phyloP scores from a whole-genome alignment of 2,888 invertebrate species.

The Cantharis lateralis region DNA sequence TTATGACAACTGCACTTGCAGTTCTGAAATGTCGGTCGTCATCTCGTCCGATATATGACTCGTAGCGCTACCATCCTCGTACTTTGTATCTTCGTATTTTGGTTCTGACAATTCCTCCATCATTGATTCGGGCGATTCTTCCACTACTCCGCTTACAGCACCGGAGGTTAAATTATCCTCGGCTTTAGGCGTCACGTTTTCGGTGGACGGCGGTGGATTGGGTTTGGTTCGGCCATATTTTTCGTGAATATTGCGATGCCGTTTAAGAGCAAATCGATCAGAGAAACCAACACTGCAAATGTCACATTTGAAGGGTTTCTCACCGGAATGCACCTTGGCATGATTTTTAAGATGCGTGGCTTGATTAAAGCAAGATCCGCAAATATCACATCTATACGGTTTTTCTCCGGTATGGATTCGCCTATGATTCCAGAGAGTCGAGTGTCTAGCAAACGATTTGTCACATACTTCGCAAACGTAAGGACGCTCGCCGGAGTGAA shows the following conservation, averaged over 20 bases:
- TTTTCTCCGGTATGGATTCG: slow-evolving; percentile 88
- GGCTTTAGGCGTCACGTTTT: background rate
- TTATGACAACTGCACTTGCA: slow-evolving; percentile 54
- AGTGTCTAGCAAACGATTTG: slow-evolving; percentile 86
- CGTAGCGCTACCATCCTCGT: slow-evolving; percentile 26
- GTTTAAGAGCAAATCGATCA: slow-evolving; percentile 83
- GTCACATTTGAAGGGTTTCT: slow-evolving; percentile 82
- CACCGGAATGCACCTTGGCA: slow-evolving; percentile 82
- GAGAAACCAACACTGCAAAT: slow-evolving; percentile 86
- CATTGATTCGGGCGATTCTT: slow-evolving; percentile 22
- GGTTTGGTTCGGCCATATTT: slow-evolving; percentile 74
- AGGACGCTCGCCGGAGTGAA: slow-evolving; percentile 85
- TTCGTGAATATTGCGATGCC: slow-evolving; percentile 86
- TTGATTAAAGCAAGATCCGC: slow-evolving; percentile 89
- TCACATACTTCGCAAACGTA: slow-evolving; percentile 85
- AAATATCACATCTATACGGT: slow-evolving; percentile 84
- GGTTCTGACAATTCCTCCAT: slow-evolving; percentile 38
- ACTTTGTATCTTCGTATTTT: slow-evolving; percentile 49
- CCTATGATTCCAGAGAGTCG: slow-evolving; percentile 86
- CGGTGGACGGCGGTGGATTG: slow-evolving; percentile 41
- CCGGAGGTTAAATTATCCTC: slow-evolving; percentile 3
- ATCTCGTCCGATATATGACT: slow-evolving; percentile 49
- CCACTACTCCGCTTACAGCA: slow-evolving; percentile 11
- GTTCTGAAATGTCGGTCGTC: slow-evolving; percentile 51
- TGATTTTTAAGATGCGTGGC: slow-evolving; percentile 89